Percentiles rank a stretch among this genome's conserved stretches.
Evolutionary conservation across 2,888 invertebrate species (phyloP).

Genomic region (Pristionchus exspectatus): DNA sequence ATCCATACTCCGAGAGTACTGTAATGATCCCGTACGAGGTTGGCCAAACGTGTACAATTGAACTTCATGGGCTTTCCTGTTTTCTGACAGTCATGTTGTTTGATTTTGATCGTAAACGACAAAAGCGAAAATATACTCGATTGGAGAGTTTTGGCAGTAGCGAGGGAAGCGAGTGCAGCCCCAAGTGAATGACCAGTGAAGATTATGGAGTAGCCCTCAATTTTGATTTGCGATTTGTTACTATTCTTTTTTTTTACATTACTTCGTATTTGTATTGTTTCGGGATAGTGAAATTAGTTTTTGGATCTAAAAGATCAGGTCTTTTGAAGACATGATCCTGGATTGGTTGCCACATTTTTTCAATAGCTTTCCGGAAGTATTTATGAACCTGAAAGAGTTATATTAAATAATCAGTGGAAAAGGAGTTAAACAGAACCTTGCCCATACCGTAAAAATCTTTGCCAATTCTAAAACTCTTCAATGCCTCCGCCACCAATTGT

Average conservation of each 20-base stretch:
- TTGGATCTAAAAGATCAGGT: too few species aligned
- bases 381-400: slow-evolving; percentile 64
- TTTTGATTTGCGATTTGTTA: not conserved
- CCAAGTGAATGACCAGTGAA: slow-evolving; percentile 42
- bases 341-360: slow-evolving; percentile 69
- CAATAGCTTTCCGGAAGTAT: slow-evolving; percentile 72
- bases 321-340: not conserved
- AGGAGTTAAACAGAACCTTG: slow-evolving; percentile 56
- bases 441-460: slow-evolving; percentile 73
- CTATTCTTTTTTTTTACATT: not conserved
- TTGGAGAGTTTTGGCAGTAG: slow-evolving; percentile 9
- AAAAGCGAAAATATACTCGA: not conserved
- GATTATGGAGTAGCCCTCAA: not conserved
- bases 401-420: not conserved
- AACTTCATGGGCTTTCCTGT: slow-evolving; percentile 62
- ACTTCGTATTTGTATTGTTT: not conserved
- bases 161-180: slow-evolving; percentile 15
- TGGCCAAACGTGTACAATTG: slow-evolving; percentile 74
- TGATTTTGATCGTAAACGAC: not conserved
- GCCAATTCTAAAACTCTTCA: slow-evolving; percentile 64
- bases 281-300: not conserved
- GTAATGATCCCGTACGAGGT: slow-evolving; percentile 72
- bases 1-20: slow-evolving; percentile 70
- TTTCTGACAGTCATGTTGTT: slow-evolving; percentile 41
- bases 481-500: slow-evolving; percentile 73